Evolutionary conservation across 1,140 invertebrate genomes (phyloP).

Genomic region (Lepidostoma basale): DNA sequence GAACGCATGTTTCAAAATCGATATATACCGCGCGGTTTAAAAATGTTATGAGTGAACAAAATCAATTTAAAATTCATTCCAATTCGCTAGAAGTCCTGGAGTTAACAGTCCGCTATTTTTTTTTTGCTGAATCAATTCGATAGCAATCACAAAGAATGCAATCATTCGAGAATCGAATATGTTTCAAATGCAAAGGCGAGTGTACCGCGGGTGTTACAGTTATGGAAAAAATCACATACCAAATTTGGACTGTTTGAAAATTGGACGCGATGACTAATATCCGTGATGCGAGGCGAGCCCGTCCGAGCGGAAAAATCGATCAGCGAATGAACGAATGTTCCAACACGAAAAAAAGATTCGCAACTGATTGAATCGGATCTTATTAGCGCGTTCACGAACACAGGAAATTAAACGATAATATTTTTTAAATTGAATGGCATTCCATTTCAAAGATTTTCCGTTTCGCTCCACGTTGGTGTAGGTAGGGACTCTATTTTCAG

Average conservation of each 20-base stretch:
- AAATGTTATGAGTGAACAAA: too few species aligned
- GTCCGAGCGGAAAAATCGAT: conserved; percentile 26
- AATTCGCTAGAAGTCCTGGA: too few species aligned
- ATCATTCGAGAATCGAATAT: neutral
- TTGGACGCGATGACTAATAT: conserved; percentile 15
- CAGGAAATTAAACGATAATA: conserved; percentile 42
- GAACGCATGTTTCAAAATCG: too few species aligned
- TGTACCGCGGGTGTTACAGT: neutral
- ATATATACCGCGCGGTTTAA: too few species aligned
- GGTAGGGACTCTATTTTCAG: too few species aligned
- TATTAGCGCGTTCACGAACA: conserved; percentile 38
- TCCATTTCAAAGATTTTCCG: conserved; percentile 16
- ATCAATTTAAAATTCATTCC: too few species aligned
- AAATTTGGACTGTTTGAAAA: conserved; percentile 8
- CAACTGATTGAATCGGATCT: conserved; percentile 40
- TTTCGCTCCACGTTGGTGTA: too few species aligned
- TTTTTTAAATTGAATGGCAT: conserved; percentile 30
- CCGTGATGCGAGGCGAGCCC: conserved; percentile 14
- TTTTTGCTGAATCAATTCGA: neutral
- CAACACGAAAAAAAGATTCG: conserved; percentile 4
- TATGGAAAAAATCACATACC: conserved; percentile 11
- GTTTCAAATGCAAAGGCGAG: neutral
- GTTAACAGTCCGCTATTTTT: too few species aligned
- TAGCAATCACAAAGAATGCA: conserved; percentile 5
- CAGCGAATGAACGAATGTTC: conserved; percentile 22